phyloP scores from a whole-genome alignment of 2,797 vertebrate species.

The Acipenser oxyrinchus region DNA sequence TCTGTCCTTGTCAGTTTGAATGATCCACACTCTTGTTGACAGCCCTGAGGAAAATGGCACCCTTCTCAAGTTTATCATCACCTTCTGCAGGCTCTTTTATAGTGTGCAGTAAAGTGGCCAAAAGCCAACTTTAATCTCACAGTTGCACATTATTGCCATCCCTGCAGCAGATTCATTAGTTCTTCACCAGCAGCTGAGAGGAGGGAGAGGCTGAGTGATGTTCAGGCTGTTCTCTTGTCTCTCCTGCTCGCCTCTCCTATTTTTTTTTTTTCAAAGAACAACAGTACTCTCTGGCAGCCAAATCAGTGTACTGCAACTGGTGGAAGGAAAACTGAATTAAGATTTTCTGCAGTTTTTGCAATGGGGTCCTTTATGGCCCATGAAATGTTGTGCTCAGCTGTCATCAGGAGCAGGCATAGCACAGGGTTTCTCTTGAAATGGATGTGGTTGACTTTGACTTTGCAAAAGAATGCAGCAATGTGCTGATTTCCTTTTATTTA shows the following conservation, averaged over 20 bases:
- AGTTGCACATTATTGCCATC: conserved; percentile 15
- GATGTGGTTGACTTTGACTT: too few relatives aligned
- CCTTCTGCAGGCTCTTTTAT: not conserved
- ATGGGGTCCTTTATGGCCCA: too few relatives aligned
- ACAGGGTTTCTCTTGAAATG: too few relatives aligned
- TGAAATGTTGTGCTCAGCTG: too few relatives aligned
- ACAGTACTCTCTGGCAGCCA: conserved; percentile 14
- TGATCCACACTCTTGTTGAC: conserved; percentile 4
- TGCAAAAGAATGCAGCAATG: too few relatives aligned
- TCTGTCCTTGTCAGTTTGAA: not conserved
- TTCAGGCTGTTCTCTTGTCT: not conserved
- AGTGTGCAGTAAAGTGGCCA: conserved; percentile 8
- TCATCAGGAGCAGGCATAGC: too few relatives aligned
- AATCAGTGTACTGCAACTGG: too few relatives aligned
- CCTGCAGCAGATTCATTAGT: conserved; percentile 21
- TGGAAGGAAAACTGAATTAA: too few relatives aligned
- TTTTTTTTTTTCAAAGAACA: not conserved
- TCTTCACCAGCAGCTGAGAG: conserved; percentile 6
- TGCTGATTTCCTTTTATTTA: too few relatives aligned
- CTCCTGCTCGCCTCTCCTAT: not conserved
- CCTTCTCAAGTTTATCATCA: not conserved
- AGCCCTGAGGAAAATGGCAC: not conserved
- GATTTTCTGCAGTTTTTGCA: too few relatives aligned
- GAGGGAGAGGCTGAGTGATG: not conserved
- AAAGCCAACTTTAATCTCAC: conserved; percentile 19